These are phyloP conservation scores for Drosophila littoralis DNA, from an alignment of 1,140 invertebrate genomes.

Conservation along the genomic window DNA sequence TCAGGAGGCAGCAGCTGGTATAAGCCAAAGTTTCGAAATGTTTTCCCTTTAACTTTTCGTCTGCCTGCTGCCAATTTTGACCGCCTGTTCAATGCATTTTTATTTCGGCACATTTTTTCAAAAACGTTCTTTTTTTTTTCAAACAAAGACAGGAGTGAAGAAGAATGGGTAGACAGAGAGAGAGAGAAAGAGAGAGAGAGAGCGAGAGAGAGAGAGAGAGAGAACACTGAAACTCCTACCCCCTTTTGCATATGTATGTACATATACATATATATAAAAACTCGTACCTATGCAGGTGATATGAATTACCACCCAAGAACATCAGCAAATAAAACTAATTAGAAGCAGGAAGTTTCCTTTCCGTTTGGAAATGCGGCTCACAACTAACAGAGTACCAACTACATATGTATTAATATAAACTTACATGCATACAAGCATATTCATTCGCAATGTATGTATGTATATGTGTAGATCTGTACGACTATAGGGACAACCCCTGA, in stretches of 20 bases:
- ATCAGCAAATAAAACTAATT: conserved; percentile 50
- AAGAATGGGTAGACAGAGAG: no score
- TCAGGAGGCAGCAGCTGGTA: conserved; percentile 33
- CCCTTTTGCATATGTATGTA: neutral
- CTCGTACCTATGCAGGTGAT: conserved; percentile 7
- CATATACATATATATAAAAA: neutral
- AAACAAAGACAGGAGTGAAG: neutral
- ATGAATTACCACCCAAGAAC: neutral
- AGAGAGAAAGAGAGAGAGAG: neutral
- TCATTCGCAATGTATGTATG: conserved; percentile 33
- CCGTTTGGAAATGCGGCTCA: conserved; percentile 45
- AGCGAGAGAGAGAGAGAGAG: neutral
- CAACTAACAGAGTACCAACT: conserved; percentile 18
- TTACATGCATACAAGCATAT: neutral
- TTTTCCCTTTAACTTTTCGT: conserved; percentile 4
- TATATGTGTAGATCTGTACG: conserved; percentile 20
- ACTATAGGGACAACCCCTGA: conserved; percentile 55
- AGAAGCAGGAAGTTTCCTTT: conserved; percentile 66
- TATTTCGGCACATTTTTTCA: conserved; percentile 69
- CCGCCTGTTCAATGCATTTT: conserved; percentile 71
- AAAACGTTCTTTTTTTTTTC: conserved; percentile 28
- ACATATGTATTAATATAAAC: neutral
- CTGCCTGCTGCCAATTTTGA: conserved; percentile 53
- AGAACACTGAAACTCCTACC: no score
- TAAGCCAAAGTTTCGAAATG: conserved; percentile 11